Conservation (phyloP, 2,797 vertebrate species). For the Hozukius guyotensis region DNA sequence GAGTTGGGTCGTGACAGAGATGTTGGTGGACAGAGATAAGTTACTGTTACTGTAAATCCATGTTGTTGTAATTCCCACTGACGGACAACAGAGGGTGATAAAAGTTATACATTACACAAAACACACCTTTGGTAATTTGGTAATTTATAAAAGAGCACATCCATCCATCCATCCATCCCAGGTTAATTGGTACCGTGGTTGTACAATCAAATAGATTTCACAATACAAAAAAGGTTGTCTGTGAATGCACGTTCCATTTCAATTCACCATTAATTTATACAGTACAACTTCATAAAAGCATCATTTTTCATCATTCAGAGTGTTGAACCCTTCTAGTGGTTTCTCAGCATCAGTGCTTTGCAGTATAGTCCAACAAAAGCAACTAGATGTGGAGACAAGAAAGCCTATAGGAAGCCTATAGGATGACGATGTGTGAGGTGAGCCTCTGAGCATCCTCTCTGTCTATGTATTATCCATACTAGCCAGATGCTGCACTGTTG, state of each 20-base stretch:
- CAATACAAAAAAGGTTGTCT: neutral
- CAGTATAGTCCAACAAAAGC: neutral
- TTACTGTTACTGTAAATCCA: neutral
- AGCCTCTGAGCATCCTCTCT: neutral
- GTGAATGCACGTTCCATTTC: neutral
- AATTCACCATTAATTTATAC: neutral
- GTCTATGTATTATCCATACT: neutral
- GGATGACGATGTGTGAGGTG: neutral
- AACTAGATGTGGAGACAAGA: neutral
- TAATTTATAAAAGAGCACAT: neutral
- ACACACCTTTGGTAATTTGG: neutral
- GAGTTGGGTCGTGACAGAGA: neutral
- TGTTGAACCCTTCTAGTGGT: neutral
- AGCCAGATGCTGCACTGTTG: neutral
- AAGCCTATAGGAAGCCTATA: neutral
- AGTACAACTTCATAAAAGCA: neutral
- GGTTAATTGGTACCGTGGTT: neutral
- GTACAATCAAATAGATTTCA: neutral
- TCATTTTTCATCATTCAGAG: neutral
- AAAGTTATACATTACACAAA: neutral
- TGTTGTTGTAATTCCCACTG: constrained; percentile 19
- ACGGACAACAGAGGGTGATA: constrained; percentile 20
- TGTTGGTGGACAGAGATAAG: neutral
- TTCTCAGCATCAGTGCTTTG: neutral
- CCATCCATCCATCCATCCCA: neutral